Evolutionary conservation across 2,113 vertebrate species (phyloP), one percentile per base, ranked within the genome.

Genomic region (Turdus rufiventris): DNA sequence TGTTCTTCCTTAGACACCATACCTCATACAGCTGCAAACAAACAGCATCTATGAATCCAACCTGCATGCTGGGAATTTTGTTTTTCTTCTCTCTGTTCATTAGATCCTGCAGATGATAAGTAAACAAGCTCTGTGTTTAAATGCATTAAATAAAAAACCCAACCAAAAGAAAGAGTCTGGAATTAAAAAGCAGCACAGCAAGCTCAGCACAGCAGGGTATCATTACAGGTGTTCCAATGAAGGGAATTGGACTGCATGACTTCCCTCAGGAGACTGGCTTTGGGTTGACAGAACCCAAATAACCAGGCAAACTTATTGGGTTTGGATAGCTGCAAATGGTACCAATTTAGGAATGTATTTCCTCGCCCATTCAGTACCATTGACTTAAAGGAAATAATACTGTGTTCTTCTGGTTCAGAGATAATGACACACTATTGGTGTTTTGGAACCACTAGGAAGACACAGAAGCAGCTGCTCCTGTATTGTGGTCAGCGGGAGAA

Each of bases 31-130:
- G 97, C 96, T 99, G 98, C 80, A 98, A 97, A 93, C 99, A 99
- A 96, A 99, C 98, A 92, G 99, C 98, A 62, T 99, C 99, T 84
- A 99, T 99, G 96, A 99, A 99, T 95, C 99, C 99, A 96, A 99
- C 99, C 96, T 99, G 99, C 99, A 99, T 99, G 97, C 98, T 99
- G 65, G 99, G 99, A 90, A 99, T 99, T 97, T 99, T 99, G 96
- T 99, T 99, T 90, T 98, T 98, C 97, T 99, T 99, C 96, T 99
- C 99, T 77, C 99, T 98, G 97, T 99, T 99, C 99, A 99, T 99
- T 93, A 99, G 97, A 93, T 99, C 99, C 99, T 99, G 89, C 63
- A 91, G 68, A 62, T 18, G 75, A 42, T 72, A 84, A 54, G 54
- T 66, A 57, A 89, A 79, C 72, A 79, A 66, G 48, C 5, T 76